phyloP scores from a whole-genome alignment of 2,888 invertebrate genomes.

The Serrognathus titanus region DNA sequence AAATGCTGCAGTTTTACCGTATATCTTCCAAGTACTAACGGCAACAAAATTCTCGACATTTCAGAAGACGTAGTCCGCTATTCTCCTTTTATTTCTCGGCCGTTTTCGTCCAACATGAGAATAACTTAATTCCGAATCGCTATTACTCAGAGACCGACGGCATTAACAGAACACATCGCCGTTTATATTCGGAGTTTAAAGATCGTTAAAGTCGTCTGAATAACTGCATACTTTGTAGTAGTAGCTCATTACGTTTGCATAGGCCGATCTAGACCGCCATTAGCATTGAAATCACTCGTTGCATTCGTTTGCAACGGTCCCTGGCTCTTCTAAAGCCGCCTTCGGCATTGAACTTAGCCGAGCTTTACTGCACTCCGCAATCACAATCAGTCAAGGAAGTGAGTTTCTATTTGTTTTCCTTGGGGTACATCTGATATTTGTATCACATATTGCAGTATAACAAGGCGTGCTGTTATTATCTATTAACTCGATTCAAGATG shows the following conservation, averaged over 20 bases:
- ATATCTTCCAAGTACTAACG: conserved; percentile 17
- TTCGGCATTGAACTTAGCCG: conserved; percentile 20
- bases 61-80: conserved; percentile 12
- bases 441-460: conserved; percentile 10
- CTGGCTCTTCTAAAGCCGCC: conserved; percentile 15
- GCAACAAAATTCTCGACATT: conserved; percentile 8
- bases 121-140: conserved; percentile 8
- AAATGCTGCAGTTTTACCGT: conserved; percentile 13
- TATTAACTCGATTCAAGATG: not conserved
- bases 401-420: conserved; percentile 11
- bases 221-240: conserved; percentile 15
- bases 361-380: conserved; percentile 19
- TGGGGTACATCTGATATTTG: conserved; percentile 17
- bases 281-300: conserved; percentile 21
- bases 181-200: not conserved
- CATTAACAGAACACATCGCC: not conserved
- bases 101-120: conserved; percentile 3
- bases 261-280: conserved; percentile 21
- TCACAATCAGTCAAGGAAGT: conserved; percentile 21
- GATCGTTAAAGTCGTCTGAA: conserved; percentile 10
- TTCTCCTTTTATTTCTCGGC: conserved; percentile 9
- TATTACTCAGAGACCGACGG: conserved; percentile 3
- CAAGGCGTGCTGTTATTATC: not conserved
- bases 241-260: conserved; percentile 20
- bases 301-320: conserved; percentile 16